Base-by-base conservation (phyloP, 2,888 invertebrate genomes). In the Clepsis dumicolana region DNA sequence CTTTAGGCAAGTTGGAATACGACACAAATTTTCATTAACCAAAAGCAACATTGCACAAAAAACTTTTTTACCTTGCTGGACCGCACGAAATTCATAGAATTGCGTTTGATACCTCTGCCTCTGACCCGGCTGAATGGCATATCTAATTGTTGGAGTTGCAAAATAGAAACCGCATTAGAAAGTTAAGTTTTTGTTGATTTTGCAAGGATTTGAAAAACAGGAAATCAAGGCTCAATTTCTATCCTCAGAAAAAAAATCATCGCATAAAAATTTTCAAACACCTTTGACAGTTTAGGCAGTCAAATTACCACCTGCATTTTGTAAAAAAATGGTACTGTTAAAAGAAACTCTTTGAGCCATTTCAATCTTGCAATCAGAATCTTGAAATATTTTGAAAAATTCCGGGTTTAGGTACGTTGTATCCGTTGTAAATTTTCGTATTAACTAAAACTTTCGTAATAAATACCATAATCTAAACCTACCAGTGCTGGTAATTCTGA, bases 121-220 rank as follows among this genome's bases (percentile, higher is more conserved):
- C 48, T 21, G 52, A 25, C 25, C 52, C 52, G n/a, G 12, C 48
- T 52, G 52, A 52, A 52, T n/a, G 52, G 52, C 48, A 48, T 48
- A 48, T n/a, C 48, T 48, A 52, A 52, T 25, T 5, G 25, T n/a
- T 52, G 14, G 25, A 25, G 52, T 52, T n/a, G 25, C 52, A 7
- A 52, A 52, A 52, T 52, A 1, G 7, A 14, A 52, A 18, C 18
- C 14, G 52, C n/a, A 52, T 52, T 52, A 25, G 52, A 52, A 52
- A 52, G 52, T 52, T 25, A 52, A 25, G 25, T 52, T 52, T 52
- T 52, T 52, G 52, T 52, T 52, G 52, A 25, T 25, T 52, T 52
- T n/a, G 24, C 52, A 25, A 25, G 52, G 48, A 48, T 21, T 48
- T 52, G 25, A 52, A 52, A 52, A 25, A 5, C 2, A 25, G 25